phyloP scores from a whole-genome alignment of 2,113 vertebrate genomes.

The Ariopsis seemanni region DNA sequence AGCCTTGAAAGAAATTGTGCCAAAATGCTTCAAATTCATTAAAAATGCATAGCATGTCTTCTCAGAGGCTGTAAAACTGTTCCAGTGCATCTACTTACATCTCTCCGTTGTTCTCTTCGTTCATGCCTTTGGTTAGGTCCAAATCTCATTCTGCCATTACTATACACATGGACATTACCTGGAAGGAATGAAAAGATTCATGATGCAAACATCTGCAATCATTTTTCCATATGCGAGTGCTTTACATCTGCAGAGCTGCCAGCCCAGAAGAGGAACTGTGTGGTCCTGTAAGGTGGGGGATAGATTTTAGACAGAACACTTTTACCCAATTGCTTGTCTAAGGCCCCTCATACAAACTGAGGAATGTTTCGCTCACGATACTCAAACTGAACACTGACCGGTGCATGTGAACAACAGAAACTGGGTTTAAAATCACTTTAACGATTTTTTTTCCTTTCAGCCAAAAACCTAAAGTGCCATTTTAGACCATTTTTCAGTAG shows the following conservation, averaged over 20 bases:
- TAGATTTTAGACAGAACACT: neutral
- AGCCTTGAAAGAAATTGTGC: neutral
- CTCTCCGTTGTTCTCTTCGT: slow-evolving; percentile 74
- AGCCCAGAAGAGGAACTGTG: neutral
- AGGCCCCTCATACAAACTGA: neutral
- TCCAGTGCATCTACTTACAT: slow-evolving; percentile 58
- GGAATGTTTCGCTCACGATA: neutral
- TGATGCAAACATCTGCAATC: slow-evolving; percentile 3
- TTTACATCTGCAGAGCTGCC: neutral
- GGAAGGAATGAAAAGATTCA: slow-evolving; percentile 8
- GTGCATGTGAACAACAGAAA: neutral
- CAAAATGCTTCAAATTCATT: neutral
- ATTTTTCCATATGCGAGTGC: neutral
- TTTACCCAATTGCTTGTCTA: neutral
- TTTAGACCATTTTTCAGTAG: neutral
- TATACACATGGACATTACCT: slow-evolving; percentile 80
- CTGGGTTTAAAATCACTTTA: neutral
- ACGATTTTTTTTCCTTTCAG: neutral
- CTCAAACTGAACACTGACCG: neutral
- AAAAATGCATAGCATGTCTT: neutral
- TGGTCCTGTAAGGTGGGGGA: no score
- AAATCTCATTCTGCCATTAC: slow-evolving; percentile 79
- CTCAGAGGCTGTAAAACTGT: neutral
- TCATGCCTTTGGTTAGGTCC: slow-evolving; percentile 69
- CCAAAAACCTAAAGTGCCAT: no score